phyloP scores from a whole-genome alignment of 2,113 vertebrate genomes.

The Pipa parva region DNA sequence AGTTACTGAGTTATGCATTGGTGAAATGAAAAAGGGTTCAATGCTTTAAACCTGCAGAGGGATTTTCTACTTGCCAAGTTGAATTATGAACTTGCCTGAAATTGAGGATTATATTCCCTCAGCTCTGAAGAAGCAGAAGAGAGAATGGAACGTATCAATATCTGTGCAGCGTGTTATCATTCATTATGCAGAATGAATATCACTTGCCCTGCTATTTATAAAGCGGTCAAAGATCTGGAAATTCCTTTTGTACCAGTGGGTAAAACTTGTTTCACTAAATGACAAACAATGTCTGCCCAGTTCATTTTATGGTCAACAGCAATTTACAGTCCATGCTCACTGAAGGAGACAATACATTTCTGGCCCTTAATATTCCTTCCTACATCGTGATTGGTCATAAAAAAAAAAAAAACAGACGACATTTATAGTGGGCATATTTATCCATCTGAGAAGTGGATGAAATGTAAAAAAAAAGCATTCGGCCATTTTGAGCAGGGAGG shows the following conservation, averaged over 20 bases:
- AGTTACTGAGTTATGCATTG: not conserved
- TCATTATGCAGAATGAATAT: constrained; percentile 31
- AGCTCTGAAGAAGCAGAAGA: constrained; percentile 1
- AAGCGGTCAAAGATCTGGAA: constrained; percentile 11
- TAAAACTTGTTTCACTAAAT: constrained; percentile 26
- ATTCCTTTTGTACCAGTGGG: constrained; percentile 22
- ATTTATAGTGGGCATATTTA: too few species aligned
- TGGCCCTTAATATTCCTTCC: not conserved
- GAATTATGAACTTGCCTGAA: constrained; percentile 3
- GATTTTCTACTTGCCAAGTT: constrained; percentile 18
- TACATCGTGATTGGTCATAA: too few species aligned
- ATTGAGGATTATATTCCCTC: not conserved
- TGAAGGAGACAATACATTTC: constrained; percentile 15
- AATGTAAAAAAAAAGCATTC: too few species aligned
- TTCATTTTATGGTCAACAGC: constrained; percentile 27
- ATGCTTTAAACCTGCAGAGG: too few species aligned
- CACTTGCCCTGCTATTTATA: constrained; percentile 14
- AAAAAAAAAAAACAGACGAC: too few species aligned
- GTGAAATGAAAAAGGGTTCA: not conserved
- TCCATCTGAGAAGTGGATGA: too few species aligned
- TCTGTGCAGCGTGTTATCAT: constrained; percentile 26
- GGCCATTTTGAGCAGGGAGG: too few species aligned
- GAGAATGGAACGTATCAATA: constrained; percentile 6
- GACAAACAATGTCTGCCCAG: constrained; percentile 23
- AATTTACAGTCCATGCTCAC: constrained; percentile 9